Conservation (phyloP, 2,888 invertebrate species). For the Metalampra italica region DNA sequence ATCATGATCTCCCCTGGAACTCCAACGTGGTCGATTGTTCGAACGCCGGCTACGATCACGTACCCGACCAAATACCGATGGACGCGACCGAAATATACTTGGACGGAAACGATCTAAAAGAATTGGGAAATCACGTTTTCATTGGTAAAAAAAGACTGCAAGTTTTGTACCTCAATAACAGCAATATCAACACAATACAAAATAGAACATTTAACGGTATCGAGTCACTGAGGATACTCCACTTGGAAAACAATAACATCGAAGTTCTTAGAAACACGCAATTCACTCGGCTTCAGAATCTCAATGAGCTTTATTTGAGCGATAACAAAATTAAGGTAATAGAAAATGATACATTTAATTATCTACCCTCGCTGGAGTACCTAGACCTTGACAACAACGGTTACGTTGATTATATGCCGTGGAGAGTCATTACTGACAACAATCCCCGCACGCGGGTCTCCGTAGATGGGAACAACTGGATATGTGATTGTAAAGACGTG, state of each 20-base stretch:
- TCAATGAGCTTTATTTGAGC: constrained; percentile 87
- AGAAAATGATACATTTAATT: constrained; percentile 86
- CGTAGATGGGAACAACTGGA: constrained; percentile 89
- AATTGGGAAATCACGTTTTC: constrained; percentile 90
- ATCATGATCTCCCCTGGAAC: constrained; percentile 91
- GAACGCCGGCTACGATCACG: constrained; percentile 83
- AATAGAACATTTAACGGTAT: constrained; percentile 91
- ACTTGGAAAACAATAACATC: constrained; percentile 87
- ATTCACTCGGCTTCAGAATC: constrained; percentile 85
- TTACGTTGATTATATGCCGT: constrained; percentile 86
- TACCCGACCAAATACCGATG: constrained; percentile 91
- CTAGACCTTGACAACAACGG: constrained; percentile 87
- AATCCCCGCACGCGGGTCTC: constrained; percentile 83
- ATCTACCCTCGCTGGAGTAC: constrained; percentile 84
- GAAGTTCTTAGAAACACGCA: constrained; percentile 86
- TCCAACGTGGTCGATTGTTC: constrained; percentile 92
- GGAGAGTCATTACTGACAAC: constrained; percentile 83
- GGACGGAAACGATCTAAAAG: constrained; percentile 88
- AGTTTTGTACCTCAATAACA: constrained; percentile 87
- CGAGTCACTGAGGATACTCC: constrained; percentile 83
- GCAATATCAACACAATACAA: constrained; percentile 85
- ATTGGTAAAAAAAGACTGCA: constrained; percentile 90
- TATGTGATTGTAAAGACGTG: constrained; percentile 87
- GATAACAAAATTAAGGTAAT: constrained; percentile 86
- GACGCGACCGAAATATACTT: constrained; percentile 93